Conservation (phyloP, 2,888 invertebrate species). For the Drosophila lacicola region DNA sequence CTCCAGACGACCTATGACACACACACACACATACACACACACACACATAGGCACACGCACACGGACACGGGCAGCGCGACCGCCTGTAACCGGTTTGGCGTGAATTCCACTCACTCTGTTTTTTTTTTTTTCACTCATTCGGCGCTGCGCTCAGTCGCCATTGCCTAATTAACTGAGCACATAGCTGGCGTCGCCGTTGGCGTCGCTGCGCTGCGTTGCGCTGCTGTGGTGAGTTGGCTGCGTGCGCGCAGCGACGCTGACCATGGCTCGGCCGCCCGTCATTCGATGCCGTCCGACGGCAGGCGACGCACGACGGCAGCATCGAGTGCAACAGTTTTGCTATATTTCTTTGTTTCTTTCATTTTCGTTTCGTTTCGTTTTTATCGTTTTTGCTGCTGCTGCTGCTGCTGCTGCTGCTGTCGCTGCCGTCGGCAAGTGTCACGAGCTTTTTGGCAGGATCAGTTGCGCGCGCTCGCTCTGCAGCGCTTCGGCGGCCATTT, state of each 20-base stretch:
- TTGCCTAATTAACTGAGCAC: constrained; percentile 72
- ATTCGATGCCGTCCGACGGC: constrained; percentile 54
- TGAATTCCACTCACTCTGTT: constrained; percentile 47
- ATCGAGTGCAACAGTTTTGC: constrained; percentile 40
- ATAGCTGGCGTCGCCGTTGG: constrained; percentile 49
- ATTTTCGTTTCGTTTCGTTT: constrained; percentile 1
- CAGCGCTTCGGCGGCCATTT: constrained; percentile 41
- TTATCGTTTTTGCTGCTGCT: neutral
- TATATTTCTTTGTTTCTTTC: neutral
- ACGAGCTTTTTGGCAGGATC: constrained; percentile 35
- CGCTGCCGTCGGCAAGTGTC: constrained; percentile 42
- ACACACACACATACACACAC: constrained; percentile 13
- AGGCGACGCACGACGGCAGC: constrained; percentile 46
- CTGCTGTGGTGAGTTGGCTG: constrained; percentile 68
- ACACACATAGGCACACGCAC: neutral
- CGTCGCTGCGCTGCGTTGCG: constrained; percentile 23
- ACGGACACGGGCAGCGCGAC: neutral
- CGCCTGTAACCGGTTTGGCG: constrained; percentile 62
- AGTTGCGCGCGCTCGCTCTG: constrained; percentile 13
- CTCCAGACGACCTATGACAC: constrained; percentile 51
- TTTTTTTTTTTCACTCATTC: constrained; percentile 19
- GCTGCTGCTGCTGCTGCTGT: neutral
- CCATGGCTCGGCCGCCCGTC: constrained; percentile 22
- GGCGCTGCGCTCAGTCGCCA: constrained; percentile 40
- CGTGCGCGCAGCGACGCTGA: constrained; percentile 15